phyloP scores from a whole-genome alignment of 2,888 invertebrate species.

The Nasonovia ribisnigri region DNA sequence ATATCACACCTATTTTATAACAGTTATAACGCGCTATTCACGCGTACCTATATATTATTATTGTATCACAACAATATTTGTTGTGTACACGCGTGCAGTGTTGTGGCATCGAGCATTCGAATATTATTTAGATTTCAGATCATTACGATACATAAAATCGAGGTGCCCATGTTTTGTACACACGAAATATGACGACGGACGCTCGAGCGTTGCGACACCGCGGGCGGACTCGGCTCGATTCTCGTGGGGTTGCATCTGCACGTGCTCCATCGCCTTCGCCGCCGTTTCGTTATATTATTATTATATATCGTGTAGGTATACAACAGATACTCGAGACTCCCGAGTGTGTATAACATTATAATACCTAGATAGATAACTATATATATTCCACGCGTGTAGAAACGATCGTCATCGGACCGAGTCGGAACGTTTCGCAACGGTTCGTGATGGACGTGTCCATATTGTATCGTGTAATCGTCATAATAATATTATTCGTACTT shows the following conservation, averaged over 20 bases:
- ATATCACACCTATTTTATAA: background rate
- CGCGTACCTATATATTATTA: background rate
- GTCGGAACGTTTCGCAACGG: constrained; percentile 30
- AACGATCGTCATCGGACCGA: constrained; percentile 7
- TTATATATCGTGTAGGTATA: too few relatives aligned
- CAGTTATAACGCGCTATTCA: background rate
- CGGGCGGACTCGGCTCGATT: background rate
- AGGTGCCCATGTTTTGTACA: background rate
- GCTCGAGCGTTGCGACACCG: background rate
- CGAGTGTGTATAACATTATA: background rate
- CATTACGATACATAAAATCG: background rate
- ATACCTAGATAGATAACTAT: background rate
- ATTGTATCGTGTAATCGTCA: background rate
- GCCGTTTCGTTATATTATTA: background rate
- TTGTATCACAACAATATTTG: background rate
- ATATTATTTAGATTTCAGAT: background rate
- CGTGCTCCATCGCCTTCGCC: background rate
- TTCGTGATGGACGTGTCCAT: constrained; percentile 18
- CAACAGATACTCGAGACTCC: background rate
- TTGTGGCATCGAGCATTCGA: background rate
- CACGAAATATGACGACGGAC: background rate
- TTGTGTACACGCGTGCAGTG: background rate
- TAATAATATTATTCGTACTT: background rate
- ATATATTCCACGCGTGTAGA: background rate
- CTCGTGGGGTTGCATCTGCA: background rate